Evolutionary conservation across 1,140 invertebrate species (phyloP).

Genomic region (Lucilia cuprina): DNA sequence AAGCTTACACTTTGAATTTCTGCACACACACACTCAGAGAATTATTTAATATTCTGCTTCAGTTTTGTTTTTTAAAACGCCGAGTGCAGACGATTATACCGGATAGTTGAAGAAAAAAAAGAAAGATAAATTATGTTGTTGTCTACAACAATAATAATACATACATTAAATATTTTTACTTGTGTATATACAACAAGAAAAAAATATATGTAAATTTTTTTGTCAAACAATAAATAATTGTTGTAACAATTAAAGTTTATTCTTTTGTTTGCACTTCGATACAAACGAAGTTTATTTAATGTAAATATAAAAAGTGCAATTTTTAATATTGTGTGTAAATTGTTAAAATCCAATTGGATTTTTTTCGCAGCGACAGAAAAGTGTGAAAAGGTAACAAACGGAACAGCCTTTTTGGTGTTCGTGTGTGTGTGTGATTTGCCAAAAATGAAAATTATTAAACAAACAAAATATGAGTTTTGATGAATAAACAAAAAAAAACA

Average conservation of each 20-base stretch:
- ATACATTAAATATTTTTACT: background rate
- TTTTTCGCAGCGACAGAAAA: background rate
- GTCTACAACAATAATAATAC: background rate
- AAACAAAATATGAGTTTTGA: too few relatives aligned
- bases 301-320: too few relatives aligned
- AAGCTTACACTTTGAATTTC: background rate
- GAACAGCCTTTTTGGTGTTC: too few relatives aligned
- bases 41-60: background rate
- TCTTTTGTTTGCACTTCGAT: background rate
- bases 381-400: too few relatives aligned
- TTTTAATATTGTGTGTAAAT: too few relatives aligned
- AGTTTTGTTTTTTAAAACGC: slow-evolving; percentile 20
- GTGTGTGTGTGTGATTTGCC: too few relatives aligned
- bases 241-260: background rate
- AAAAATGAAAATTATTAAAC: too few relatives aligned
- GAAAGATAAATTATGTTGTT: background rate
- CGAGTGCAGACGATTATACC: background rate
- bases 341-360: background rate
- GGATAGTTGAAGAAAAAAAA: background rate
- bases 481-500: background rate
- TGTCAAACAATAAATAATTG: background rate
- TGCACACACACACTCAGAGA: background rate
- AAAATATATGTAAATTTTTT: background rate
- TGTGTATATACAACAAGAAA: background rate
- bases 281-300: too few relatives aligned